Evolutionary conservation across 1,140 invertebrate species (phyloP).

Genomic region (Lordiphosa clarofinis): DNA sequence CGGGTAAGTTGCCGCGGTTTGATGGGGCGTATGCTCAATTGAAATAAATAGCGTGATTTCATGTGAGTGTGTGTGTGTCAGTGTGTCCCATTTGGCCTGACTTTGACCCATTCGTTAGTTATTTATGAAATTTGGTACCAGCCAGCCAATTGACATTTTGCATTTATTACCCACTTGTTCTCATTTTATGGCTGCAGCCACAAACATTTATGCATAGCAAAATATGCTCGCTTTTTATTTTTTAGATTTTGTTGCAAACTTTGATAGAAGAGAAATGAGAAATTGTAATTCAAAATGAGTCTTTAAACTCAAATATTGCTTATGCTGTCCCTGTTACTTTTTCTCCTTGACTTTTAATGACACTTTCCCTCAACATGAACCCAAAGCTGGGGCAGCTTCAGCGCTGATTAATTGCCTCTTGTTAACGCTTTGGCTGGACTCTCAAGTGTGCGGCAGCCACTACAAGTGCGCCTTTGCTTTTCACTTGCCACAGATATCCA

Average conservation of each 20-base stretch:
- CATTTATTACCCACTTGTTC: neutral
- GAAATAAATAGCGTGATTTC: slow-evolving; percentile 38
- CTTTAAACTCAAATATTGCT: too few relatives aligned
- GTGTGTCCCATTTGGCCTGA: slow-evolving; percentile 28
- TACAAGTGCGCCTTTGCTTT: slow-evolving; percentile 21
- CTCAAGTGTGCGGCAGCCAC: slow-evolving; percentile 17
- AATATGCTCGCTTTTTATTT: too few relatives aligned
- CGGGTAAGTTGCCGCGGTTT: slow-evolving; percentile 22
- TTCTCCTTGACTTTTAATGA: too few relatives aligned
- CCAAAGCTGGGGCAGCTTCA: slow-evolving; percentile 22
- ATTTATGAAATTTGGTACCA: slow-evolving; percentile 33
- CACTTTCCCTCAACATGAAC: too few relatives aligned
- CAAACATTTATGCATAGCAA: too few relatives aligned
- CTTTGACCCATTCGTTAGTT: slow-evolving; percentile 29
- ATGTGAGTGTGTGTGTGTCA: neutral
- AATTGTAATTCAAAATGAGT: too few relatives aligned
- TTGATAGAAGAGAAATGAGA: too few relatives aligned
- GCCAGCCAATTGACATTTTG: slow-evolving; percentile 27
- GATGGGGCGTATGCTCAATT: slow-evolving; percentile 46
- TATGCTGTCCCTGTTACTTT: too few relatives aligned
- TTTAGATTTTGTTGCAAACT: too few relatives aligned
- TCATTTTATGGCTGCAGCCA: slow-evolving; percentile 9
- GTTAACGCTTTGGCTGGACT: slow-evolving; percentile 40
- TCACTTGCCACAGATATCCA: slow-evolving; percentile 1
- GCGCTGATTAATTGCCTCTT: slow-evolving; percentile 42